A percentile compares a stretch with the other conserved stretches of the same genome.
Conservation (phyloP, 2,113 vertebrate species). For the Hemichromis elongatus region DNA sequence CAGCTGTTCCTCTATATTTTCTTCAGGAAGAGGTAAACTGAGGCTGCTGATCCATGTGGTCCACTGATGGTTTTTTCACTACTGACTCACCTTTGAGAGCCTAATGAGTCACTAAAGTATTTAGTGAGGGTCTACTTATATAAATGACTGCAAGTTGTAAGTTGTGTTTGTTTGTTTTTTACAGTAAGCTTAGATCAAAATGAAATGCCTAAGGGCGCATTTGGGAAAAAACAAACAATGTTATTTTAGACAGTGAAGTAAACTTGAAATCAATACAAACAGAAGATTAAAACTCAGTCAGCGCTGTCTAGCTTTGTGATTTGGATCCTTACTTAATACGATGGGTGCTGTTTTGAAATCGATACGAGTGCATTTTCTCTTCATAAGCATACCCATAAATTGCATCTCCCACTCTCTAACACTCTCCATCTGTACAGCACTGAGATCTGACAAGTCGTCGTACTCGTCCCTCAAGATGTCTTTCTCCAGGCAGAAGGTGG, state of each 20-base stretch:
- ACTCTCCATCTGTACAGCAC: conserved; percentile 98
- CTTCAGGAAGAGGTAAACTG: neutral
- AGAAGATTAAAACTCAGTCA: neutral
- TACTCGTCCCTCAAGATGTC: conserved; percentile 93
- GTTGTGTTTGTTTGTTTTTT: neutral
- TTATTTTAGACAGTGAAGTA: neutral
- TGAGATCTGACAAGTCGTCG: conserved; percentile 96
- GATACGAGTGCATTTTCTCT: neutral
- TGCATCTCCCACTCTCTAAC: conserved; percentile 99
- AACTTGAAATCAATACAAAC: neutral
- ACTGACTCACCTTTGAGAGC: neutral
- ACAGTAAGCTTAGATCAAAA: neutral
- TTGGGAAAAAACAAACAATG: neutral
- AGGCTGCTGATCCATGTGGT: neutral
- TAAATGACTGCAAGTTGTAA: neutral
- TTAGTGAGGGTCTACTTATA: neutral
- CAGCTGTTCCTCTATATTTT: neutral
- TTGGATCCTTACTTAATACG: neutral
- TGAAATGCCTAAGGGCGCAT: neutral
- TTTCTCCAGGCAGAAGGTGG: conserved; percentile 97
- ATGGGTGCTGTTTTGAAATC: neutral
- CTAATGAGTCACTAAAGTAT: neutral
- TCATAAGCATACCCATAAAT: conserved; percentile 84
- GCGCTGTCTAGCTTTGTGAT: neutral
- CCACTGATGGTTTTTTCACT: neutral